phyloP scores from a whole-genome alignment of 2,113 vertebrate species.

The Calypte anna region DNA sequence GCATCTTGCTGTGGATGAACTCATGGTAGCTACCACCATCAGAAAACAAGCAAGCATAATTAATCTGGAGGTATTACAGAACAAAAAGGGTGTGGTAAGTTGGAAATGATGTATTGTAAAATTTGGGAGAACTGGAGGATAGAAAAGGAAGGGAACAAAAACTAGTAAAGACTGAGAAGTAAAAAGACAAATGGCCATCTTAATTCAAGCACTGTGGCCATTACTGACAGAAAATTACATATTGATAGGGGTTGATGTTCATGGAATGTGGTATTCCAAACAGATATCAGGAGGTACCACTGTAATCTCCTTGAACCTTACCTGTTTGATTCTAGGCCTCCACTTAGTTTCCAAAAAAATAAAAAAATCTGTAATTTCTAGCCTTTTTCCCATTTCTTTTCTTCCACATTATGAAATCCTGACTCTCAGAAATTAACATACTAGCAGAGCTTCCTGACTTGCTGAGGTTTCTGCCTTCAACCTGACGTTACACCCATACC shows the following conservation, averaged over 20 bases:
- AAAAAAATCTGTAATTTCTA: not conserved
- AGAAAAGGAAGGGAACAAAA: not conserved
- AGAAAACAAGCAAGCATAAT: not conserved
- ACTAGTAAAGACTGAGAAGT: not conserved
- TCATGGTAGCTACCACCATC: not conserved
- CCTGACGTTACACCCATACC: fast-evolving
- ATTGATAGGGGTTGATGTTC: not conserved
- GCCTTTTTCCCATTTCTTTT: not conserved
- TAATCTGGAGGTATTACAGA: not conserved
- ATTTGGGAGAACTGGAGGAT: not conserved
- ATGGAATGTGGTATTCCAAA: not conserved
- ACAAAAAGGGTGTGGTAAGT: not conserved
- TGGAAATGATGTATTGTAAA: not conserved
- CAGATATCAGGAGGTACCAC: not conserved
- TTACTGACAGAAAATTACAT: not conserved
- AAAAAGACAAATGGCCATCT: not conserved
- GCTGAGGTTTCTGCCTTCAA: not conserved
- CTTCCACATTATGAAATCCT: not conserved
- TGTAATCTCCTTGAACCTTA: not conserved
- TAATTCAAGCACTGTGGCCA: not conserved
- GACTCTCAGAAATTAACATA: not conserved
- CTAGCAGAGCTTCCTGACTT: not conserved
- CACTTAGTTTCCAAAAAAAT: not conserved
- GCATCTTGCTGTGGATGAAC: not conserved
- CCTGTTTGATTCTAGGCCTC: not conserved